phyloP scores from a whole-genome alignment of 1,140 invertebrate genomes.

The Zeugodacus cucurbitae region DNA sequence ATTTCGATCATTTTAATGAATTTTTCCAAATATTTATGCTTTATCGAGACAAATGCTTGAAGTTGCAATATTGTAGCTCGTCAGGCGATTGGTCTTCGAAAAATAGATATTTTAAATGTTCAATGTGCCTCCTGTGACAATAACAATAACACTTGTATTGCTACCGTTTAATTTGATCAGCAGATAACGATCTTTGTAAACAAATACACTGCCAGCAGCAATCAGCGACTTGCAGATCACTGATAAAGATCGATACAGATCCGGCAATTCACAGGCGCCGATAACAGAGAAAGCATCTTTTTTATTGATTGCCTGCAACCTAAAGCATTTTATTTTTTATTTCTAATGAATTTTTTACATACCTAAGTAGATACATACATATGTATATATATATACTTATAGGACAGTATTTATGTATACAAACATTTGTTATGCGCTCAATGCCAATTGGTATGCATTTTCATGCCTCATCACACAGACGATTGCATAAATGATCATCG shows the following conservation, averaged over 20 bases:
- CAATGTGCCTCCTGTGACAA: too few relatives aligned
- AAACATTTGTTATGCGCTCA: too few relatives aligned
- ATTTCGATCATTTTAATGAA: too few relatives aligned
- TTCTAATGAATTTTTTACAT: not conserved
- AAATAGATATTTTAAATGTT: too few relatives aligned
- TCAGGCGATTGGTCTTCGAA: too few relatives aligned
- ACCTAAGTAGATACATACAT: not conserved
- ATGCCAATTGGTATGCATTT: conserved; percentile 1
- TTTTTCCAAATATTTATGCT: too few relatives aligned
- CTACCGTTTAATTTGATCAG: too few relatives aligned
- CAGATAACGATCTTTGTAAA: too few relatives aligned
- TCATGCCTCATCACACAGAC: not conserved
- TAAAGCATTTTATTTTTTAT: not conserved
- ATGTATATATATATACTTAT: not conserved
- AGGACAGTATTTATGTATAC: not conserved
- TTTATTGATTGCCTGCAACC: not conserved
- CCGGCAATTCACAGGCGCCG: conserved; percentile 6
- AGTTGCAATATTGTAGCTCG: too few relatives aligned
- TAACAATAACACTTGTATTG: too few relatives aligned
- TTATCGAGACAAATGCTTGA: too few relatives aligned
- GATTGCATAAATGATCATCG: not conserved
- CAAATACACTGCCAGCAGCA: not conserved
- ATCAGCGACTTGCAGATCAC: not conserved
- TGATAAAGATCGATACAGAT: not conserved
- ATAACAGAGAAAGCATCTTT: conserved; percentile 11